phyloP scores from a whole-genome alignment of 2,113 vertebrate species.

The human region DNA sequence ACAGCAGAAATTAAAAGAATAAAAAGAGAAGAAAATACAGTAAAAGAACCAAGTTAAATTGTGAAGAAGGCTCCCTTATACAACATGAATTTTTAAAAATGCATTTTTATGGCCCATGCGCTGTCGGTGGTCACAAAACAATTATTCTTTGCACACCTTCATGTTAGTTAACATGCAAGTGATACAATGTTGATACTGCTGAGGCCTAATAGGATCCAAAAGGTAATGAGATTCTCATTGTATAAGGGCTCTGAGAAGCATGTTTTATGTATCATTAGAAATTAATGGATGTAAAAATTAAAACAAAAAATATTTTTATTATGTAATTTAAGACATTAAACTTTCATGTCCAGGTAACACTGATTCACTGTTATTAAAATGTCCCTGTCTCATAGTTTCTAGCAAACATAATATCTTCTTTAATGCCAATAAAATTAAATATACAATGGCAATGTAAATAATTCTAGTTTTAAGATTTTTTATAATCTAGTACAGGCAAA shows the following conservation, averaged over 20 bases:
- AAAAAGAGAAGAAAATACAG: constrained; percentile 88
- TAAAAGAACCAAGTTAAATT: constrained; percentile 87
- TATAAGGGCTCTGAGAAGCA: constrained; percentile 88
- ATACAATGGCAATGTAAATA: not conserved
- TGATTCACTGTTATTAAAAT: not conserved
- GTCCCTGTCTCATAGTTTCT: constrained; percentile 20
- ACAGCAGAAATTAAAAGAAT: constrained; percentile 87
- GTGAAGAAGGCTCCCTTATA: constrained; percentile 87
- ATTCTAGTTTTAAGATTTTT: not conserved
- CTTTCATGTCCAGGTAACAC: constrained; percentile 65
- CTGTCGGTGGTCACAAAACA: not conserved
- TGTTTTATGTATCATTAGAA: constrained; percentile 77
- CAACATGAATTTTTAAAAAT: constrained; percentile 80
- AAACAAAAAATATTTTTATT: constrained; percentile 70
- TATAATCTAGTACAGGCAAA: not conserved
- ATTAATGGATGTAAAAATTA: constrained; percentile 73
- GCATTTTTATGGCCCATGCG: constrained; percentile 73
- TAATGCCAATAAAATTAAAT: constrained; percentile 54
- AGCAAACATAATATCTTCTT: constrained; percentile 43
- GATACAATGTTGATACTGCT: not conserved
- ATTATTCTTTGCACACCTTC: not conserved
- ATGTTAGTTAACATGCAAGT: constrained; percentile 27
- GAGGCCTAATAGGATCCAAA: constrained; percentile 38
- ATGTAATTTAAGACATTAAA: constrained; percentile 58
- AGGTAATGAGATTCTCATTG: constrained; percentile 81